Base-by-base conservation (phyloP, 1,140 invertebrate species). In the Harpegnathos saltator region DNA sequence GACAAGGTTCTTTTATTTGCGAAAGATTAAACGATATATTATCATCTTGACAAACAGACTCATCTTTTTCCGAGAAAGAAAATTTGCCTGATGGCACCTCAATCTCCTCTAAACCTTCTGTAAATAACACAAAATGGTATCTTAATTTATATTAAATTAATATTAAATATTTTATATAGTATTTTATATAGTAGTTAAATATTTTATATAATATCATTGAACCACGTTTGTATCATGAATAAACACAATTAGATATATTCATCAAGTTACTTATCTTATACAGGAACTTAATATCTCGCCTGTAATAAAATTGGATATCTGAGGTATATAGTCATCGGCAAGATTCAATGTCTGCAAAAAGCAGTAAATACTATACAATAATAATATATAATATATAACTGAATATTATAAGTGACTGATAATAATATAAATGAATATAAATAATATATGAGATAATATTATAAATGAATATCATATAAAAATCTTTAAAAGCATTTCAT, bases 311-410 rank as follows among this genome's bases (percentile, higher is more conserved):
- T 38, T 61, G 9, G 65, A 81, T 12, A 81, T 0, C 17, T 81
- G n/a, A n/a, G n/a, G n/a, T n/a, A n/a, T n/a, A n/a, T n/a, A n/a
- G n/a, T n/a, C n/a, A n/a, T n/a, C n/a, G 69, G 61, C 74, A 1
- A 77, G n/a, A 12, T 77, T 77, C 4, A 77, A 54, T 14, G 62
- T 77, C 74, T 77, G 17, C n/a, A 77, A n/a, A n/a, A 77, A 33
- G 7, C 1, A 33, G 7, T n/a, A n/a, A n/a, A n/a, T n/a, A n/a
- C n/a, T n/a, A n/a, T n/a, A n/a, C n/a, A n/a, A n/a, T n/a, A n/a
- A n/a, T n/a, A n/a, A n/a, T n/a, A n/a, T n/a, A n/a, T n/a, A n/a
- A n/a, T n/a, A n/a, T n/a, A n/a, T n/a, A n/a, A n/a, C n/a, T n/a
- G n/a, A n/a, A n/a, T n/a, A n/a, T n/a, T n/a, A n/a, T n/a, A n/a